These are phyloP conservation scores for Alentia gelatinosa DNA, from an alignment of 2,888 invertebrate species.

Conservation along the genomic window DNA sequence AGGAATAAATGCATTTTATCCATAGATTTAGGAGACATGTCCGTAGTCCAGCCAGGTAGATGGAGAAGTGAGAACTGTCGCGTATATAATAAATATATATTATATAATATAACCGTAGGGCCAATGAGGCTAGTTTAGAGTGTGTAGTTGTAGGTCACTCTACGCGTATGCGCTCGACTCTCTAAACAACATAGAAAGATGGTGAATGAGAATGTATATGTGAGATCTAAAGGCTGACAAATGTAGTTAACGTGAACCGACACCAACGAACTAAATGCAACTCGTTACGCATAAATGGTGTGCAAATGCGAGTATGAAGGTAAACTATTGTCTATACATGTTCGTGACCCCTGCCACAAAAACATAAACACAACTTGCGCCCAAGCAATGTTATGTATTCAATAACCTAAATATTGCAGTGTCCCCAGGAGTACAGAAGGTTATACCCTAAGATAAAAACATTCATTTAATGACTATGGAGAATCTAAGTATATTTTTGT, in stretches of 20 bases:
- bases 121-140: slow-evolving; percentile 40
- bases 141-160: slow-evolving; percentile 10
- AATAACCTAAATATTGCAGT: neutral
- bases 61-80: neutral
- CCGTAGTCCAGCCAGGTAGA: neutral
- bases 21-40: slow-evolving; percentile 13
- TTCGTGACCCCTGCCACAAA: too few relatives aligned
- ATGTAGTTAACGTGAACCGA: neutral
- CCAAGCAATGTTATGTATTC: neutral
- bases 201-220: too few relatives aligned
- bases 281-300: neutral
- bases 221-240: too few relatives aligned
- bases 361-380: neutral
- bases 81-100: neutral
- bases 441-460: neutral
- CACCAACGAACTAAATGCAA: neutral
- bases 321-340: neutral
- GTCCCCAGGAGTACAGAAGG: neutral
- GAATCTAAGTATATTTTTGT: slow-evolving; percentile 51
- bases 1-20: neutral
- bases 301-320: neutral
- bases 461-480: neutral
- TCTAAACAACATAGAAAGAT: too few relatives aligned
- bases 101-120: neutral
- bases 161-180: too few relatives aligned